Percentiles rank a stretch among this genome's conserved stretches.
These are phyloP conservation scores for Scaptomyza tumidula DNA, from an alignment of 2,888 invertebrate species.

Conservation along the genomic window DNA sequence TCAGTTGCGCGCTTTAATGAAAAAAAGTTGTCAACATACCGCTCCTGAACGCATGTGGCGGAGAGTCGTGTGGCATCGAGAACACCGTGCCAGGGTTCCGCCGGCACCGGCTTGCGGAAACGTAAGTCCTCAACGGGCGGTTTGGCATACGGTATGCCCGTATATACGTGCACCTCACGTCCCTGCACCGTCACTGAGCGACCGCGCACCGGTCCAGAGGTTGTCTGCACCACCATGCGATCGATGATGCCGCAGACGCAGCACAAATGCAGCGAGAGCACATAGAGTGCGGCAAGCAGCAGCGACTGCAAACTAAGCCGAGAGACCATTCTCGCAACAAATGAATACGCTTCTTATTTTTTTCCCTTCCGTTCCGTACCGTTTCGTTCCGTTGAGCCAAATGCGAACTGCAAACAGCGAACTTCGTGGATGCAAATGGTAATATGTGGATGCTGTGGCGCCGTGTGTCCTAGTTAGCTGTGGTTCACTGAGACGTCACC, in stretches of 20 bases:
- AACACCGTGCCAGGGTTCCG: slow-evolving; percentile 94
- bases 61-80: slow-evolving; percentile 92
- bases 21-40: slow-evolving; percentile 79
- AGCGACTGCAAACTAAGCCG: slow-evolving; percentile 52
- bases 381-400: background rate
- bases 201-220: slow-evolving; percentile 92
- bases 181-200: slow-evolving; percentile 92
- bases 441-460: slow-evolving; percentile 29
- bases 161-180: slow-evolving; percentile 94
- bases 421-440: slow-evolving; percentile 5
- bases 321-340: slow-evolving; percentile 58
- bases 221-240: slow-evolving; percentile 92
- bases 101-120: slow-evolving; percentile 93
- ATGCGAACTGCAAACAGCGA: background rate
- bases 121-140: slow-evolving; percentile 94
- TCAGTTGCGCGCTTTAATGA: background rate
- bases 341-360: slow-evolving; percentile 16
- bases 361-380: background rate
- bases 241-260: slow-evolving; percentile 85
- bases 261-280: slow-evolving; percentile 78
- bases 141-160: slow-evolving; percentile 96
- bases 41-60: slow-evolving; percentile 94
- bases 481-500: slow-evolving; percentile 59
- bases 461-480: slow-evolving; percentile 59
- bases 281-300: slow-evolving; percentile 61